Percentiles rank a stretch among this genome's conserved stretches.
These are phyloP conservation scores for Drosophila baimaii DNA, from an alignment of 1,140 invertebrate species.

Conservation along the genomic window DNA sequence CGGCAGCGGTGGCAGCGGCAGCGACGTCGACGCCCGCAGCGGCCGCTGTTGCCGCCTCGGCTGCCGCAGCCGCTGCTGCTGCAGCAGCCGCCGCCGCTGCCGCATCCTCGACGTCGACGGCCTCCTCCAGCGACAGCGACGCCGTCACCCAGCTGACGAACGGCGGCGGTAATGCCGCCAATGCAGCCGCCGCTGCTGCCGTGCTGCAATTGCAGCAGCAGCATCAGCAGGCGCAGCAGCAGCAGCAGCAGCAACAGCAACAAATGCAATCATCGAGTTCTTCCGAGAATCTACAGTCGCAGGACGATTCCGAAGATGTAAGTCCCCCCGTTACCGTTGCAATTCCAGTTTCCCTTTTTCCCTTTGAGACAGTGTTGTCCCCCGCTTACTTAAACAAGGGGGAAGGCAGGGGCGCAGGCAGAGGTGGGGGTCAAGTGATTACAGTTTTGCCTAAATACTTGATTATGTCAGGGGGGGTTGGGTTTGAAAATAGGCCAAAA, in stretches of 20 bases:
- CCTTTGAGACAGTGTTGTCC: constrained; percentile 2
- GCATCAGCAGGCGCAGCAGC: constrained; percentile 69
- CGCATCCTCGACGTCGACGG: constrained; percentile 52
- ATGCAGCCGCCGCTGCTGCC: constrained; percentile 42
- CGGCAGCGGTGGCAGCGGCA: constrained; percentile 59
- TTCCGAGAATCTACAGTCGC: constrained; percentile 83
- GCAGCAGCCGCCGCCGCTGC: constrained; percentile 55
- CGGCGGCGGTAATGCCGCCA: constrained; percentile 54
- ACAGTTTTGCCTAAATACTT: neutral
- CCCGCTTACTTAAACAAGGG: neutral
- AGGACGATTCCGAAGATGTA: constrained; percentile 83
- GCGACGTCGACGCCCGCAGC: constrained; percentile 53
- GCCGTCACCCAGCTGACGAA: constrained; percentile 61
- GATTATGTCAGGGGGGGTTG: neutral
- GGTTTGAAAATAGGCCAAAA: neutral
- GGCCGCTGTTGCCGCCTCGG: constrained; percentile 50
- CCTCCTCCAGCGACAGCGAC: constrained; percentile 56
- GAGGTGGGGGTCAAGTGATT: neutral
- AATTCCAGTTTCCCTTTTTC: neutral
- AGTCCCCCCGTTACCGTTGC: constrained; percentile 30
- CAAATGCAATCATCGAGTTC: constrained; percentile 83
- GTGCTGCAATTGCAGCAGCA: constrained; percentile 66
- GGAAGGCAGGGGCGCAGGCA: neutral
- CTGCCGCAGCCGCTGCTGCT: constrained; percentile 44
- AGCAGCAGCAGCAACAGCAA: constrained; percentile 67